phyloP scores from a whole-genome alignment of 2,888 invertebrate species.

The Chloromyia formosa region DNA sequence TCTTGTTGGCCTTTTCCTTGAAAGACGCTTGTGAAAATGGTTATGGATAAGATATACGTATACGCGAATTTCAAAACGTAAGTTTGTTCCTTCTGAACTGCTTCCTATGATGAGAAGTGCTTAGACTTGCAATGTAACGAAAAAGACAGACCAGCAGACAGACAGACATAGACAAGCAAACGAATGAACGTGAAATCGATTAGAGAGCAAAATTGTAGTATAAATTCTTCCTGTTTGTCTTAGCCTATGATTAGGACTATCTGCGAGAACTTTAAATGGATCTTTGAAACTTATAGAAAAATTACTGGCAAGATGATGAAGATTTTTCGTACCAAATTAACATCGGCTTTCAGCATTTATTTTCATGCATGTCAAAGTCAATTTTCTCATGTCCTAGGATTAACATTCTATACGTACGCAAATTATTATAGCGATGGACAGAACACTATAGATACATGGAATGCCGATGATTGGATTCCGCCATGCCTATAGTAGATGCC shows the following conservation, averaged over 20 bases:
- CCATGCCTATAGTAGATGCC: no score
- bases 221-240: constrained; percentile 41
- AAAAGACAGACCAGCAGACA: constrained; percentile 10
- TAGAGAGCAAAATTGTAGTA: constrained; percentile 40
- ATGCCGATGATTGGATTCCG: no score
- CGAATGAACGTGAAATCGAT: constrained; percentile 40
- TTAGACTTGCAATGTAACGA: neutral
- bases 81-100: no score
- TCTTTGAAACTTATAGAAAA: constrained; percentile 18
- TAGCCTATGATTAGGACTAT: constrained; percentile 36
- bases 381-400: constrained; percentile 25
- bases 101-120: no score
- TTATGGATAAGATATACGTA: no score
- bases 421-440: no score
- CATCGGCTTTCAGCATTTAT: constrained; percentile 36
- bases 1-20: no score
- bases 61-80: no score
- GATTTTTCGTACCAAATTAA: constrained; percentile 37
- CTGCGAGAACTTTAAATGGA: constrained; percentile 28
- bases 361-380: constrained; percentile 39
- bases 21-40: no score
- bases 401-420: neutral
- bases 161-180: constrained; percentile 19
- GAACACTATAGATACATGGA: no score
- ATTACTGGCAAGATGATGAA: constrained; percentile 29